Conservation (phyloP, 2,113 vertebrate genomes). For the Shinisaurus crocodilurus region DNA sequence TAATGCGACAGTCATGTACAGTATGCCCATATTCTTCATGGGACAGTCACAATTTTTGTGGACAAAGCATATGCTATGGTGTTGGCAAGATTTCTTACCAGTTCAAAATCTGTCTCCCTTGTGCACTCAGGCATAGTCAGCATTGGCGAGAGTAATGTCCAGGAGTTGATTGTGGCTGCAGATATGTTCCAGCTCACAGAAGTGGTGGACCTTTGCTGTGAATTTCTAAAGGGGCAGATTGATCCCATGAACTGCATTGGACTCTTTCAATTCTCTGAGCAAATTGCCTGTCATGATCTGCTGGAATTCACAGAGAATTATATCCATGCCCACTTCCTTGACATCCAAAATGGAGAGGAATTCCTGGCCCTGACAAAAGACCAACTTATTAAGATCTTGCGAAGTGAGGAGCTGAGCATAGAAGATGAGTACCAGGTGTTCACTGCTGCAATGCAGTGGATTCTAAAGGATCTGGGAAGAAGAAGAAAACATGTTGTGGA, state of each 20-base stretch:
- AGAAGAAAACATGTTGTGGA: constrained; percentile 93
- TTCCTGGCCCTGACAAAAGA: constrained; percentile 90
- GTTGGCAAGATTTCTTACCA: neutral
- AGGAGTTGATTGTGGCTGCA: constrained; percentile 94
- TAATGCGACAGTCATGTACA: neutral
- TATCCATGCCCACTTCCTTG: constrained; percentile 93
- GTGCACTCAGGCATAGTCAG: constrained; percentile 81
- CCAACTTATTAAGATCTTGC: constrained; percentile 89
- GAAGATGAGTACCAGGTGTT: constrained; percentile 99
- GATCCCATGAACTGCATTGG: constrained; percentile 94
- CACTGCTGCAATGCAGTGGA: constrained; percentile 92
- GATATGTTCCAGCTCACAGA: constrained; percentile 96
- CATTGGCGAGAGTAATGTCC: constrained; percentile 90
- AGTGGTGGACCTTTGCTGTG: constrained; percentile 92
- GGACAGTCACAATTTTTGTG: neutral
- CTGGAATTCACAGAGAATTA: constrained; percentile 94
- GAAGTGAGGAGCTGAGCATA: constrained; percentile 94
- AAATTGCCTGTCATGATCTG: constrained; percentile 90
- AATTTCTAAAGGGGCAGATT: constrained; percentile 93
- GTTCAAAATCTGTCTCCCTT: constrained; percentile 23
- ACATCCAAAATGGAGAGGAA: constrained; percentile 88
- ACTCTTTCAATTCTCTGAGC: constrained; percentile 96
- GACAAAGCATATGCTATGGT: neutral
- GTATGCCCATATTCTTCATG: neutral
- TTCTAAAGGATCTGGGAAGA: constrained; percentile 88